Percentiles rank a stretch among this genome's conserved stretches.
Conservation (phyloP, 2,113 vertebrate genomes). For the Agapornis roseicollis region DNA sequence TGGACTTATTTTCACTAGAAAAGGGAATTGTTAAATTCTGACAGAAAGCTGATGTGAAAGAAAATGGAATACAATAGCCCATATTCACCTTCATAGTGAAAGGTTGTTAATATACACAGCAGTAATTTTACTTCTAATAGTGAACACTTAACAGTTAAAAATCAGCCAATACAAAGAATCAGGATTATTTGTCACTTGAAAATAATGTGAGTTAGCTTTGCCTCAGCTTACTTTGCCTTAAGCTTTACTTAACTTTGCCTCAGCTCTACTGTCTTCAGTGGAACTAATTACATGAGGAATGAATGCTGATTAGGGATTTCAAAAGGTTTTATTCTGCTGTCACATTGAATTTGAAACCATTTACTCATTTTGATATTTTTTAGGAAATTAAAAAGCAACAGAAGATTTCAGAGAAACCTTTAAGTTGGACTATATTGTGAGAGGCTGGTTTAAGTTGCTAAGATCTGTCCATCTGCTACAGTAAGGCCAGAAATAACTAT, state of each 20-base stretch:
- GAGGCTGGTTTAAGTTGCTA: not conserved
- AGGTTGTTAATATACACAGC: not conserved
- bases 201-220: not conserved
- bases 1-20: not conserved
- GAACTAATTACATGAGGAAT: not conserved
- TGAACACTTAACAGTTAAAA: not conserved
- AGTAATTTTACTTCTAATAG: not conserved
- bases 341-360: conserved; percentile 7
- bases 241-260: no score
- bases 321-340: not conserved
- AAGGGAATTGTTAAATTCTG: not conserved
- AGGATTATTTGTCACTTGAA: not conserved
- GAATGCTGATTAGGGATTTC: not conserved
- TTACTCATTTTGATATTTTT: not conserved
- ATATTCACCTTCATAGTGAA: not conserved
- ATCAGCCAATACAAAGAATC: not conserved
- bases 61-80: not conserved
- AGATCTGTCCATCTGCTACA: not conserved
- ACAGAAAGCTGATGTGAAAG: not conserved
- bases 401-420: not conserved
- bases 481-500: not conserved
- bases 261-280: not conserved
- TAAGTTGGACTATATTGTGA: not conserved
- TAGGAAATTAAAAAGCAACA: not conserved
- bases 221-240: not conserved